Percentiles rank a stretch among this genome's conserved stretches.
Evolutionary conservation across 2,797 vertebrate genomes (phyloP).

Genomic region (Esox masquinongy): DNA sequence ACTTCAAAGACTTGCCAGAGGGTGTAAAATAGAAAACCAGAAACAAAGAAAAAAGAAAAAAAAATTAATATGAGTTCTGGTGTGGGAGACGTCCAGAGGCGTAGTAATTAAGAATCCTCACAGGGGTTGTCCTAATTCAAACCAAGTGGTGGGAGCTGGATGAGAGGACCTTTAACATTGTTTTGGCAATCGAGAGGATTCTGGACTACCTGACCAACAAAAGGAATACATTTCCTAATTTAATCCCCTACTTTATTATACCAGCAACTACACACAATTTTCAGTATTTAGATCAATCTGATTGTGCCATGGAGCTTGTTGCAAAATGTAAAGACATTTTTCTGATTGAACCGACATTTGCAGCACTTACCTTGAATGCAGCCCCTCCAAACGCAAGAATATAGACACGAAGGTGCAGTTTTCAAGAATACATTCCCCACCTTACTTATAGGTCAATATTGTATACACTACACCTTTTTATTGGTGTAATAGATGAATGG

Average conservation of each 20-base stretch:
- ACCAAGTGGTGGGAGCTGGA: not conserved
- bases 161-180: slow-evolving; percentile 1
- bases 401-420: no score
- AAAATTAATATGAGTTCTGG: slow-evolving; percentile 1
- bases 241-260: not conserved
- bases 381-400: no score
- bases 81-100: not conserved
- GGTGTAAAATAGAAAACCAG: not conserved
- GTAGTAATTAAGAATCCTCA: slow-evolving; percentile 1
- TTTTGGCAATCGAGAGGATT: not conserved
- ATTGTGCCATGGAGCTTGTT: not conserved
- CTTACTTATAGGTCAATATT: not conserved
- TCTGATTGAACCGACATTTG: no score
- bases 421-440: not conserved
- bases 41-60: not conserved
- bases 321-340: not conserved
- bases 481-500: not conserved
- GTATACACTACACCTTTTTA: not conserved
- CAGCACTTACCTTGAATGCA: no score
- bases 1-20: slow-evolving; percentile 7
- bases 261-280: not conserved
- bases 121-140: slow-evolving; percentile 3
- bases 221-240: not conserved
- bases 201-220: not conserved
- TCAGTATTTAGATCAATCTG: not conserved